A percentile compares a stretch with the other conserved stretches of the same genome.
phyloP scores from a whole-genome alignment of 2,888 invertebrate genomes.

The Dasysyrphus tricinctus region DNA sequence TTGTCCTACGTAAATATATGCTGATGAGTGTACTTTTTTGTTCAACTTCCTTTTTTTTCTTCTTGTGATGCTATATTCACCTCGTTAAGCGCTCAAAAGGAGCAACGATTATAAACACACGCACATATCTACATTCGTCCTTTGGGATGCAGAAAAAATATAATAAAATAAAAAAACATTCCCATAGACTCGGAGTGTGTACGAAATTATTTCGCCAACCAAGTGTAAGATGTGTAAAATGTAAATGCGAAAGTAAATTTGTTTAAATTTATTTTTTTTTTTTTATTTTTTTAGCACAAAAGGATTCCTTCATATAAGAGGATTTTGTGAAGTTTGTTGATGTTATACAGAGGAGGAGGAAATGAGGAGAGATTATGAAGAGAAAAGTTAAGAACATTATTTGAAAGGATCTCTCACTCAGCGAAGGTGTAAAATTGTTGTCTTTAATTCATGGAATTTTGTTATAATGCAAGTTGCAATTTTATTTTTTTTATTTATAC shows the following conservation, averaged over 20 bases:
- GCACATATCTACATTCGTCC: conserved; percentile 23
- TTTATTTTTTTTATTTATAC: background rate
- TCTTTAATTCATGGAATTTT: conserved; percentile 29
- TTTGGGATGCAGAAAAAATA: conserved; percentile 7
- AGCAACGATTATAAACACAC: conserved; percentile 60
- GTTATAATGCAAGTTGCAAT: conserved; percentile 26
- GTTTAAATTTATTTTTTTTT: conserved; percentile 55
- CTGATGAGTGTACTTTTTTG: conserved; percentile 23
- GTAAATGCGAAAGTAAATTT: conserved; percentile 68
- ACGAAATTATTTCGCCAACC: conserved; percentile 52
- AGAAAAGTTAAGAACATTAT: conserved; percentile 26
- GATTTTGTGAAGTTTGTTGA: conserved; percentile 34
- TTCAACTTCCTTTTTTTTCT: conserved; percentile 24
- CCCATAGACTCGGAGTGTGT: conserved; percentile 34
- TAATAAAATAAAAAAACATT: conserved; percentile 11
- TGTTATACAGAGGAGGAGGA: background rate
- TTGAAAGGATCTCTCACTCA: conserved; percentile 37
- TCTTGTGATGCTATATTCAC: conserved; percentile 50
- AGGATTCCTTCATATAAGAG: conserved; percentile 41
- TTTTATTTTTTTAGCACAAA: conserved; percentile 46
- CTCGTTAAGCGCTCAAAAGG: conserved; percentile 74
- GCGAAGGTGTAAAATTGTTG: conserved; percentile 39
- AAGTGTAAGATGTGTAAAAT: conserved; percentile 64
- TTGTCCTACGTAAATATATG: conserved; percentile 54
- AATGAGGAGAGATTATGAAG: background rate